These are phyloP conservation scores for Dicranocentrus wangi DNA, from an alignment of 2,888 invertebrate species.

Conservation along the genomic window DNA sequence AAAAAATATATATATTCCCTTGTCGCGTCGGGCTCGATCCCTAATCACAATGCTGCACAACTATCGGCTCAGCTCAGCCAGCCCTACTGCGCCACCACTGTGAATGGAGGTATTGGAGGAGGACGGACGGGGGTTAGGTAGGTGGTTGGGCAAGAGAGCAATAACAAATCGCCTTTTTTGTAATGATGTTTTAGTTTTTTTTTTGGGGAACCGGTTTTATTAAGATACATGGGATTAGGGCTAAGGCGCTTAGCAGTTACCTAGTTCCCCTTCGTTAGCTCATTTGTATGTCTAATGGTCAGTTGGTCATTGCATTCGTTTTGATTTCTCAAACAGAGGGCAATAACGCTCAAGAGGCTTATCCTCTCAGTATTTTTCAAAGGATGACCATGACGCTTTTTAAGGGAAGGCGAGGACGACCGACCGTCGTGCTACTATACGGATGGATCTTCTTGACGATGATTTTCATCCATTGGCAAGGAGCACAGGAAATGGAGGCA, in stretches of 20 bases:
- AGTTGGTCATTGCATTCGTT: slow-evolving; percentile 51
- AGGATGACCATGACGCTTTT: too few relatives aligned
- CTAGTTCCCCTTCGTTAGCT: slow-evolving; percentile 41
- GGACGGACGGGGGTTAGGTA: too few relatives aligned
- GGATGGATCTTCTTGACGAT: not conserved
- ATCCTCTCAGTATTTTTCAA: slow-evolving; percentile 9
- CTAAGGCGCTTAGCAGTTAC: slow-evolving; percentile 34
- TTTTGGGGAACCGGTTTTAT: too few relatives aligned
- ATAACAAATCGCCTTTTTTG: too few relatives aligned
- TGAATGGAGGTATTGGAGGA: too few relatives aligned
- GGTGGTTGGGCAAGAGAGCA: too few relatives aligned
- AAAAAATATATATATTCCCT: slow-evolving; percentile 20
- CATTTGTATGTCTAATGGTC: slow-evolving; percentile 51
- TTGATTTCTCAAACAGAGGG: not conserved
- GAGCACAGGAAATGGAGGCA: not conserved
- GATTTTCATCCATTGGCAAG: not conserved
- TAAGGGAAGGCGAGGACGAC: too few relatives aligned
- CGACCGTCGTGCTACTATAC: not conserved
- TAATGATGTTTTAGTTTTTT: too few relatives aligned
- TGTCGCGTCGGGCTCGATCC: too few relatives aligned
- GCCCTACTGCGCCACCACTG: too few relatives aligned
- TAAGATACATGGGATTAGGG: slow-evolving; percentile 56
- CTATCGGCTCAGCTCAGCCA: too few relatives aligned
- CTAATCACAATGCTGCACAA: too few relatives aligned
- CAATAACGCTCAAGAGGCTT: slow-evolving; percentile 11